Evolutionary conservation across 2,113 vertebrate genomes (phyloP), one percentile per base, ranked within the genome.

Genomic region (Engraulis encrasicolus): DNA sequence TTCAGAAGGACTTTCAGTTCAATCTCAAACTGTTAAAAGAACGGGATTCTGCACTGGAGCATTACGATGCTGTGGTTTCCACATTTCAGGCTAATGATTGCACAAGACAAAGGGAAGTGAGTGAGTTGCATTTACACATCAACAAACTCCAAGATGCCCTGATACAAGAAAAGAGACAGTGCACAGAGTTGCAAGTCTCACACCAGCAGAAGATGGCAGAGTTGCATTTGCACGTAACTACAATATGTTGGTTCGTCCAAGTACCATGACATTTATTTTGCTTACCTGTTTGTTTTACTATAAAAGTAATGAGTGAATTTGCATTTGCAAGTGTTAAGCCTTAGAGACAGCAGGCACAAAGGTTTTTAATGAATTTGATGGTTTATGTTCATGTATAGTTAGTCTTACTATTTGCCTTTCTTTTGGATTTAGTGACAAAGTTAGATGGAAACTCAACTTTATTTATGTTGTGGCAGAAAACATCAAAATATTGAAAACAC

Each of bases 11-110:
- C 85, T 97, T 97, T 34, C 82, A 92, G 36, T 95, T 94, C 88
- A 97, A 97, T 86, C 87, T 96, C 78, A 84, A 79, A 58, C 88
- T 96, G 82, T 87, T 97, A 83, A 95, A 94, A 82, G 95, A 96
- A 87, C 91, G 95, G 74, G 96, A 96, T 83, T 83, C 6, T 6
- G 96, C 97, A 85, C 90, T 98, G 80, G 87, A 95, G 85, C 90
- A 1, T 61, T 96, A 92, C 1, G 95, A 96, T 0, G 80, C 87
- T 0, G 87, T 91, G 12, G 88, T 92, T 0, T 79, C 89, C 61
- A 91, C 49, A 18, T 71, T 94, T 81, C 89, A 91, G 48, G 82
- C 50, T 1, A 83, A 79, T 27, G 92, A 96, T 81, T 92, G 91
- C 11, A 88, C 90, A 58, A 90, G 93, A 82, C 93, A 92, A 84